These are phyloP conservation scores for Pocillopora meandrina DNA, from an alignment of 92 coral and sea anemone species.

Conservation along the genomic window DNA sequence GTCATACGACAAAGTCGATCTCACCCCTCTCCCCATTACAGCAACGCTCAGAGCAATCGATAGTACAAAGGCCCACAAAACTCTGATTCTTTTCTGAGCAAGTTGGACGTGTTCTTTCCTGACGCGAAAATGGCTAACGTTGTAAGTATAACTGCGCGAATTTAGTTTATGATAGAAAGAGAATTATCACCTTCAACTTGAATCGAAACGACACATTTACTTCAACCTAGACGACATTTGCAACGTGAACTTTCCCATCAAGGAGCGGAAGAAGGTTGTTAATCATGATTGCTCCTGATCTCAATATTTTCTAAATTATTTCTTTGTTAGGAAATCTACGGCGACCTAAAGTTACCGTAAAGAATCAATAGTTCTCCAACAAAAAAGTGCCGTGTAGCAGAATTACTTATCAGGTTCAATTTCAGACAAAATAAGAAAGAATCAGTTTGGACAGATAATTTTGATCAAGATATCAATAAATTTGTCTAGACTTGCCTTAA, in stretches of 20 bases:
- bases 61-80: neutral
- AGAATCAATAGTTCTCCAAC: neutral
- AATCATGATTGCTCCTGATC: neutral
- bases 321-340: neutral
- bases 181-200: neutral
- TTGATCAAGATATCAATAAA: too few relatives aligned
- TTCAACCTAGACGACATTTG: too few relatives aligned
- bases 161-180: neutral
- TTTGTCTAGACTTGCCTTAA: too few relatives aligned
- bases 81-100: neutral
- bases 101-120: neutral
- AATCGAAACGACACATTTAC: too few relatives aligned
- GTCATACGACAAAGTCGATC: too few relatives aligned
- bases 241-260: too few relatives aligned
- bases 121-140: neutral
- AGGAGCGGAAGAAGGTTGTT: neutral
- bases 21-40: too few relatives aligned
- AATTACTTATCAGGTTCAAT: too few relatives aligned
- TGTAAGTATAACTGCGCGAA: slow-evolving; percentile 10
- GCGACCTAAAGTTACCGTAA: neutral
- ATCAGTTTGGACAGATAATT: too few relatives aligned
- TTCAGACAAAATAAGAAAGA: too few relatives aligned
- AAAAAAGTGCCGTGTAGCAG: neutral
- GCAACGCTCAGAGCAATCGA: too few relatives aligned
- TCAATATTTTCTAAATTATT: neutral